A percentile compares a stretch with the other conserved stretches of the same genome.
These are phyloP conservation scores for Anastrepha ludens DNA, from an alignment of 1,140 invertebrate species.

Conservation along the genomic window DNA sequence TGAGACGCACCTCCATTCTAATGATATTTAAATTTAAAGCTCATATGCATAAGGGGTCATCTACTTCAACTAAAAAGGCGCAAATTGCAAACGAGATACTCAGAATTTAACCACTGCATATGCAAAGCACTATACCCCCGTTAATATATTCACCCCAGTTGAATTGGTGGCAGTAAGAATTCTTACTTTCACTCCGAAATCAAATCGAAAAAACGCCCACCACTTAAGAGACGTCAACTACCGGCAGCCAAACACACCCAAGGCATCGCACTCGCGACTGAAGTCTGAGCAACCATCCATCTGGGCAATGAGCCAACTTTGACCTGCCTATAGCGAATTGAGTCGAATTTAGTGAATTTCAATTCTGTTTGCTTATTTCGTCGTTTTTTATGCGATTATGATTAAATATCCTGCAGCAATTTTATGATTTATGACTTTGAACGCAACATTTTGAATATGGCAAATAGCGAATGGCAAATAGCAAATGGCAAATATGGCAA, in stretches of 20 bases:
- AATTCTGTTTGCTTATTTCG: slow-evolving; percentile 32
- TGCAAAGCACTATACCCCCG: neutral
- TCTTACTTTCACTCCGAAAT: neutral
- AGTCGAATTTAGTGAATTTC: slow-evolving; percentile 28
- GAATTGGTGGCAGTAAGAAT: neutral
- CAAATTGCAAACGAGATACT: neutral
- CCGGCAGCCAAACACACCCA: slow-evolving; percentile 1
- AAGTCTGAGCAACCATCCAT: neutral
- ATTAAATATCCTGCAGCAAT: slow-evolving; percentile 73
- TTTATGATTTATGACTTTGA: slow-evolving; percentile 73
- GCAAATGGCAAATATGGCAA: slow-evolving; percentile 24
- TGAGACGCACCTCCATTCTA: no score
- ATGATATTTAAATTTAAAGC: no score
- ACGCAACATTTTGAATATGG: slow-evolving; percentile 63
- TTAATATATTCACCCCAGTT: neutral
- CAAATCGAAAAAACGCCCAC: slow-evolving; percentile 23
- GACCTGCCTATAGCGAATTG: slow-evolving; percentile 10
- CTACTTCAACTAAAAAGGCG: neutral
- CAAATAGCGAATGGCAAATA: slow-evolving; percentile 62
- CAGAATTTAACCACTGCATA: neutral
- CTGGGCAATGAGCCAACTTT: neutral
- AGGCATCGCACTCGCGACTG: neutral
- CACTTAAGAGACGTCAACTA: slow-evolving; percentile 20
- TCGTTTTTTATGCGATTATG: slow-evolving; percentile 73
- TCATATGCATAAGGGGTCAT: neutral